Percentiles rank a stretch among this genome's conserved stretches.
Evolutionary conservation across 2,888 invertebrate species (phyloP).

Genomic region (Catocala fraxini): DNA sequence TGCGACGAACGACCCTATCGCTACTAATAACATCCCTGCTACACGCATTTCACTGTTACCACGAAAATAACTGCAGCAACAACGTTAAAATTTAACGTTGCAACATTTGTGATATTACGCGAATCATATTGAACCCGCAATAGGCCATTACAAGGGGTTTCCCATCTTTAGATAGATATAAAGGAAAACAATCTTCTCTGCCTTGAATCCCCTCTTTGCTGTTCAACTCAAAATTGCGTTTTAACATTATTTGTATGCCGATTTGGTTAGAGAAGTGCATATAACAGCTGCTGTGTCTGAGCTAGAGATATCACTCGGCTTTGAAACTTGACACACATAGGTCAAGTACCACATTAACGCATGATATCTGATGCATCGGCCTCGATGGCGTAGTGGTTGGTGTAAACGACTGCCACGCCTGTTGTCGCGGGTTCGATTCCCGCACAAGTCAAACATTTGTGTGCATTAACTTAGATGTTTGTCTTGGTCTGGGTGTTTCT

Average conservation of each 20-base stretch:
- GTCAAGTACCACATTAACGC: too few relatives aligned
- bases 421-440: too few relatives aligned
- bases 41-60: neutral
- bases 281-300: constrained; percentile 9
- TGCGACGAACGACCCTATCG: too few relatives aligned
- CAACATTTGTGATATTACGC: constrained; percentile 14
- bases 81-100: constrained; percentile 23
- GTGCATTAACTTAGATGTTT: too few relatives aligned
- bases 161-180: constrained; percentile 27
- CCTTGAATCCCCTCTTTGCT: constrained; percentile 16
- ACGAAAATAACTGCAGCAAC: constrained; percentile 13
- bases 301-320: too few relatives aligned
- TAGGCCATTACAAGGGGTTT: constrained; percentile 30
- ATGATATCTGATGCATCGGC: too few relatives aligned
- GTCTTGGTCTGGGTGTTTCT: too few relatives aligned
- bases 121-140: constrained; percentile 34
- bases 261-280: constrained; percentile 8
- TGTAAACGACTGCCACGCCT: too few relatives aligned
- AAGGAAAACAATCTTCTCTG: constrained; percentile 28
- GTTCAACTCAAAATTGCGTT: constrained; percentile 15
- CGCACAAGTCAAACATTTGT: too few relatives aligned
- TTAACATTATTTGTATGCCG: constrained; percentile 17
- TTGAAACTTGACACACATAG: too few relatives aligned
- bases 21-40: too few relatives aligned
- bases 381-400: too few relatives aligned